A percentile compares a stretch with the other conserved stretches of the same genome.
phyloP scores from a whole-genome alignment of 2,113 vertebrate species.

The Megalops atlanticus region DNA sequence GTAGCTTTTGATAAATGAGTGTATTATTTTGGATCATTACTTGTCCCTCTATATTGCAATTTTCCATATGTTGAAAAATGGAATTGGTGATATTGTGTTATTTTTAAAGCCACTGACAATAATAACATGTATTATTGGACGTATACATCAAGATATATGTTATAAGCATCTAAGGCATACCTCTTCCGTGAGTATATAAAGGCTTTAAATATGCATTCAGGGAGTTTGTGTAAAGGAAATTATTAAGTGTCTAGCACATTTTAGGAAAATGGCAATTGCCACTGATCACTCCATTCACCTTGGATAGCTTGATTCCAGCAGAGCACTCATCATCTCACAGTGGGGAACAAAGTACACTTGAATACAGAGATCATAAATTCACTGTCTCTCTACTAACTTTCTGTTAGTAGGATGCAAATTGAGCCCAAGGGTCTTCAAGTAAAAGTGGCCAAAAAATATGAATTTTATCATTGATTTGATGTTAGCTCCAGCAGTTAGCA shows the following conservation, averaged over 20 bases:
- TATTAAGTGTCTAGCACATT: background rate
- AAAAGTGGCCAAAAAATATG: background rate
- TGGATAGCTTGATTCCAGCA: background rate
- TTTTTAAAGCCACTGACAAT: too few relatives aligned
- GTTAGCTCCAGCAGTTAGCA: background rate
- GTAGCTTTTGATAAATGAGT: background rate
- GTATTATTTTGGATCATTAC: background rate
- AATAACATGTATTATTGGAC: too few relatives aligned
- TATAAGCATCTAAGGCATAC: conserved; percentile 34
- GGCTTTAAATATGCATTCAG: background rate
- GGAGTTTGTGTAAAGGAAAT: background rate
- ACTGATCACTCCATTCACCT: background rate
- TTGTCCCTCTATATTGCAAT: too few relatives aligned
- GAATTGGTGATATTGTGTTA: too few relatives aligned
- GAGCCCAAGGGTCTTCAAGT: background rate
- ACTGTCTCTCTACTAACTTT: background rate
- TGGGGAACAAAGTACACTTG: background rate
- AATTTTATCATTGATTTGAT: background rate
- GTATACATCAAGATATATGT: conserved; percentile 13
- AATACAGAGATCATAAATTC: background rate
- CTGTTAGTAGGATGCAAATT: background rate
- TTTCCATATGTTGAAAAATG: too few relatives aligned
- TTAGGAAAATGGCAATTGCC: background rate
- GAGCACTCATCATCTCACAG: background rate
- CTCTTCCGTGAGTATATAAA: background rate